Evolutionary conservation across 1,140 invertebrate genomes (phyloP).

Genomic region (Drosophila guanche): DNA sequence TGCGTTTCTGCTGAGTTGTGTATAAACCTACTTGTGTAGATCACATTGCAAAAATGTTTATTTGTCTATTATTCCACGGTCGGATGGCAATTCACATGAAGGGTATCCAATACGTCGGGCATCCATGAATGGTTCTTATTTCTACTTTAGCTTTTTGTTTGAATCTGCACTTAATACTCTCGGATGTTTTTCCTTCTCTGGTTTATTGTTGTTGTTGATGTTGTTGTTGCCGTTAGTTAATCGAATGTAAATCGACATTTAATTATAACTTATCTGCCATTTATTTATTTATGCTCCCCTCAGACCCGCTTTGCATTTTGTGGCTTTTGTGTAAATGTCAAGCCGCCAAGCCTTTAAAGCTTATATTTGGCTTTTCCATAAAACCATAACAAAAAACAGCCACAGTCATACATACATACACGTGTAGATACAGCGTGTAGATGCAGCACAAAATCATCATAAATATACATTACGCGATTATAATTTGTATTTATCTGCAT

Average conservation of each 20-base stretch:
- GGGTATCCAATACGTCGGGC: too few species aligned
- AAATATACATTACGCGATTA: slow-evolving; percentile 61
- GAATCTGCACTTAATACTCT: slow-evolving; percentile 24
- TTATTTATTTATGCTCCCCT: slow-evolving; percentile 51
- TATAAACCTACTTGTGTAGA: too few species aligned
- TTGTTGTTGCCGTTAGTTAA: slow-evolving; percentile 43
- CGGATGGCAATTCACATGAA: too few species aligned
- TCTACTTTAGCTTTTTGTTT: slow-evolving; percentile 2
- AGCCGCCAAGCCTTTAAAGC: slow-evolving; percentile 44
- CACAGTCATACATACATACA: slow-evolving; percentile 2
- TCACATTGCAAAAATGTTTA: too few species aligned
- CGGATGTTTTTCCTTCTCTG: background rate
- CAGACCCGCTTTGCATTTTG: slow-evolving; percentile 8
- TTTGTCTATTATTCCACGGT: too few species aligned
- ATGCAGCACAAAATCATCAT: slow-evolving; percentile 19
- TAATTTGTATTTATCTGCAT: slow-evolving; percentile 31
- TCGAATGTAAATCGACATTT: slow-evolving; percentile 68
- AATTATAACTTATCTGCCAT: slow-evolving; percentile 73
- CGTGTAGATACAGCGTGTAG: background rate
- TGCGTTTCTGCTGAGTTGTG: too few species aligned
- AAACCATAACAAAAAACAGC: slow-evolving; percentile 3
- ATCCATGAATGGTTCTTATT: too few species aligned
- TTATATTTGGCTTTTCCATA: slow-evolving; percentile 38
- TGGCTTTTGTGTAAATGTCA: slow-evolving; percentile 54
- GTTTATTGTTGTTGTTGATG: slow-evolving; percentile 16